Evolutionary conservation across 2,888 invertebrate genomes (phyloP), one percentile per base, ranked within the genome.

Genomic region (Boloria selene): DNA sequence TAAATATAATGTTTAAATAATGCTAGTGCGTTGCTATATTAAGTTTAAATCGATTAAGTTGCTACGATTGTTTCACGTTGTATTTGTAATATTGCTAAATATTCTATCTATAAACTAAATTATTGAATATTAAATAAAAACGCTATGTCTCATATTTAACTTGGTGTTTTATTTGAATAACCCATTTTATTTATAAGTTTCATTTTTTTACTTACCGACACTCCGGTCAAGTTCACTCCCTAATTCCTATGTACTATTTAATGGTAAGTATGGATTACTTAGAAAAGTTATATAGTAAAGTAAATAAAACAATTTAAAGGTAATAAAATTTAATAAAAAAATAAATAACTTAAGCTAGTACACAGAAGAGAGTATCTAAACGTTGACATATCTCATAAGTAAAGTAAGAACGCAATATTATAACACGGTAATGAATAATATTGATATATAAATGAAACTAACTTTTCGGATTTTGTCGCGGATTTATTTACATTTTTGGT

Each of bases 81-180:
- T 92, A 90, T 91, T 91, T 91, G 87, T 91, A 90, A 88, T 83
- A 86, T 84, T 90, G 90, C 90, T 90, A 80, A 85, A 90, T 92
- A 91, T 91, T 92, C 88, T 92, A 92, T 91, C 81, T 82, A 90
- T 87, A 83, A 85, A 87, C 78, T 82, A 83, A 80, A 82, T 83
- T 86, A 89, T 90, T 90, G 84, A 88, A 82, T 89, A 88, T 88
- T 90, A 80, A 91, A 90, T 91, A 90, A 90, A 88, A 90, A 88
- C 79, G 90, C 90, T 90, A 87, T 85, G 88, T 90, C 90, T 90
- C 89, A 88, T 90, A 90, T 88, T 88, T 83, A 85, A 70, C 63
- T 62, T 26, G 67, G 69, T 75, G 77, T 87, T 86, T 88, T 72
- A 81, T 81, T 85, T 69, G 13, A 14, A 17, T 22, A 31, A 51